Percentiles rank a stretch among this genome's conserved stretches.
Conservation (phyloP, 2,113 vertebrate species). For the Micronisus gabar region DNA sequence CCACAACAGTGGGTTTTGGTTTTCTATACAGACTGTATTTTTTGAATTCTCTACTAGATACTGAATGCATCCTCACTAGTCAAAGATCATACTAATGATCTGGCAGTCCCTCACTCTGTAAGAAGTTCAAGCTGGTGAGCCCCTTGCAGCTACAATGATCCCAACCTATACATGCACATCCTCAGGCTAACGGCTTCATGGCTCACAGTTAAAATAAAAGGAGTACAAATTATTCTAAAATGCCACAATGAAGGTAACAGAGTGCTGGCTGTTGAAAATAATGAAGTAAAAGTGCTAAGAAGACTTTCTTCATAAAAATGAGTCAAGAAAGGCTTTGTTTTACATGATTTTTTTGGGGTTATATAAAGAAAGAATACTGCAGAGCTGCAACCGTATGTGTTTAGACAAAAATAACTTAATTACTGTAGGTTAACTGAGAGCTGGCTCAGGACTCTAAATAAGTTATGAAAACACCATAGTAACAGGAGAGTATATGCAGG, state of each 20-base stretch:
- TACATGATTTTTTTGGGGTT: neutral
- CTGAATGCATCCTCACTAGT: neutral
- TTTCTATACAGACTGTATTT: neutral
- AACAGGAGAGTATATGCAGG: neutral
- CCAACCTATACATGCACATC: neutral
- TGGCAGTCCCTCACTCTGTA: neutral
- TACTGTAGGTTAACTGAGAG: conserved; percentile 5
- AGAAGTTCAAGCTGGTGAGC: neutral
- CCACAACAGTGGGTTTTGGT: neutral
- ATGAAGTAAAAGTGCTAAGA: neutral
- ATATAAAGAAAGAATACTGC: neutral
- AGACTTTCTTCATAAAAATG: neutral
- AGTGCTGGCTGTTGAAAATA: neutral
- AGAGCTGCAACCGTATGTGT: conserved; percentile 2
- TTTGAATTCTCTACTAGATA: neutral
- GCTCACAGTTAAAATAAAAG: neutral
- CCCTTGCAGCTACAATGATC: neutral
- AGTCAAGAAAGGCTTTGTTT: neutral
- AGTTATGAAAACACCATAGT: conserved; percentile 5
- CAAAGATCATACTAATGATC: neutral
- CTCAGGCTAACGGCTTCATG: fast-evolving
- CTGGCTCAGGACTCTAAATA: neutral
- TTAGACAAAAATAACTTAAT: conserved; percentile 57
- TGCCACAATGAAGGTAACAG: neutral
- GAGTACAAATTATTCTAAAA: neutral